A percentile compares a stretch with the other conserved stretches of the same genome.
Evolutionary conservation across 1,140 invertebrate species (phyloP).

Genomic region (Cardiocondyla obscurior): DNA sequence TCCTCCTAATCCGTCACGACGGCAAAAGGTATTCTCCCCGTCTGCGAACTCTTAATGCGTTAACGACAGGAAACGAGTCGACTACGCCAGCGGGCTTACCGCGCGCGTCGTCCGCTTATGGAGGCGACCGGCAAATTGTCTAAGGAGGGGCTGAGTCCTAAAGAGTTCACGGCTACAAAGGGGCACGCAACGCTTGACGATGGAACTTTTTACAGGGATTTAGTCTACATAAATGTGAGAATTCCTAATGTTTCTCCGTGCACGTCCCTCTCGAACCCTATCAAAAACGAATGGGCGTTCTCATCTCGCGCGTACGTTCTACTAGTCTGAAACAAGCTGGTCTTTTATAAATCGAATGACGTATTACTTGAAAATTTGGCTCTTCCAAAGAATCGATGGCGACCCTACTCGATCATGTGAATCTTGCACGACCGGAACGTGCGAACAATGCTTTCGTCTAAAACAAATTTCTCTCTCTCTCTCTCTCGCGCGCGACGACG

Average conservation of each 20-base stretch:
- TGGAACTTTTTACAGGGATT: constrained; percentile 54
- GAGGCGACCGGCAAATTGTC: constrained; percentile 69
- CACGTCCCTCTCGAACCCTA: background rate
- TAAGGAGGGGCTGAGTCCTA: constrained; percentile 69
- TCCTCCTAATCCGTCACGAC: constrained; percentile 47
- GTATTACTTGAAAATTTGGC: too few relatives aligned
- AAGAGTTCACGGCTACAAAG: constrained; percentile 69
- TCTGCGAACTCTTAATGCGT: constrained; percentile 62
- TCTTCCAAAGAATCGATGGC: background rate
- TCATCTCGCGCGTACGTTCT: too few relatives aligned
- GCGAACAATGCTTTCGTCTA: background rate
- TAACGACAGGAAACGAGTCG: constrained; percentile 71
- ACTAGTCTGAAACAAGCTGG: too few relatives aligned
- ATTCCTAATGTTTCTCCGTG: constrained; percentile 13
- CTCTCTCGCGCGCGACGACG: too few relatives aligned
- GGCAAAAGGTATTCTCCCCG: constrained; percentile 49
- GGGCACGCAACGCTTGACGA: constrained; percentile 48
- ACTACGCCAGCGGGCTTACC: constrained; percentile 60
- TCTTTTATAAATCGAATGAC: background rate
- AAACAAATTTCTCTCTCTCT: background rate
- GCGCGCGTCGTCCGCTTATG: constrained; percentile 69
- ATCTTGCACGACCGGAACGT: background rate
- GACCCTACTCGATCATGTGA: background rate
- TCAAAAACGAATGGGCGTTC: background rate
- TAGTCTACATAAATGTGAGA: constrained; percentile 58